Conservation (phyloP, 2,888 invertebrate genomes). For the Drosophila limbata region DNA sequence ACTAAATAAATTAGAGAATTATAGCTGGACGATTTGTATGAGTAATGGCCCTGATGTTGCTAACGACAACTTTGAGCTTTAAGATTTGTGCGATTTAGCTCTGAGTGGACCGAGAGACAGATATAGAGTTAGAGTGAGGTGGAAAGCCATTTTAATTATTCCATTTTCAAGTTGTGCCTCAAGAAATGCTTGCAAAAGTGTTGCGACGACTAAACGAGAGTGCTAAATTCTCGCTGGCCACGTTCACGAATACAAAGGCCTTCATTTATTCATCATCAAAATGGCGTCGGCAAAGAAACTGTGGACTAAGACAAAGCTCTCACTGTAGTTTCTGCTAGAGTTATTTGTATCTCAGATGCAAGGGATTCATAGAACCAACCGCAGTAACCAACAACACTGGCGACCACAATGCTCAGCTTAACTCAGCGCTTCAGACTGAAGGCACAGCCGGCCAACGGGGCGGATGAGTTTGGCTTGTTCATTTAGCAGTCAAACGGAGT, state of each 20-base stretch:
- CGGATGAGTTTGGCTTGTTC: slow-evolving; percentile 70
- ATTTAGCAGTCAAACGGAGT: slow-evolving; percentile 77
- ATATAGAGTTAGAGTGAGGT: not conserved
- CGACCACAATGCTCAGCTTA: slow-evolving; percentile 57
- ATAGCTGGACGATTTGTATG: slow-evolving; percentile 12
- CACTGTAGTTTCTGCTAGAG: slow-evolving; percentile 26
- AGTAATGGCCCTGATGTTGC: slow-evolving; percentile 20
- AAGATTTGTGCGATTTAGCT: slow-evolving; percentile 33
- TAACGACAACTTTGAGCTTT: slow-evolving; percentile 36
- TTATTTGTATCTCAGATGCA: slow-evolving; percentile 64
- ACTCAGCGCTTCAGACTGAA: not conserved
- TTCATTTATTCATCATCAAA: slow-evolving; percentile 79
- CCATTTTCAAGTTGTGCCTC: slow-evolving; percentile 45
- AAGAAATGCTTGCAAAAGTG: slow-evolving; percentile 19
- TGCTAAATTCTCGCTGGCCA: slow-evolving; percentile 64
- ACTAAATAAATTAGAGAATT: slow-evolving; percentile 62
- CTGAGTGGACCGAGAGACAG: not conserved
- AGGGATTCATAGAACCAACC: slow-evolving; percentile 46
- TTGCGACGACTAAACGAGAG: slow-evolving; percentile 65
- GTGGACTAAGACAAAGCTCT: slow-evolving; percentile 62
- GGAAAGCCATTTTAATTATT: slow-evolving; percentile 63
- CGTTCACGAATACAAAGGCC: slow-evolving; percentile 61
- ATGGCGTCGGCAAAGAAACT: slow-evolving; percentile 52
- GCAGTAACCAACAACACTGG: slow-evolving; percentile 57
- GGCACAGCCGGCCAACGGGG: slow-evolving; percentile 25